Conservation (phyloP, 2,888 invertebrate genomes). For the Chrysopilus asiliformis region DNA sequence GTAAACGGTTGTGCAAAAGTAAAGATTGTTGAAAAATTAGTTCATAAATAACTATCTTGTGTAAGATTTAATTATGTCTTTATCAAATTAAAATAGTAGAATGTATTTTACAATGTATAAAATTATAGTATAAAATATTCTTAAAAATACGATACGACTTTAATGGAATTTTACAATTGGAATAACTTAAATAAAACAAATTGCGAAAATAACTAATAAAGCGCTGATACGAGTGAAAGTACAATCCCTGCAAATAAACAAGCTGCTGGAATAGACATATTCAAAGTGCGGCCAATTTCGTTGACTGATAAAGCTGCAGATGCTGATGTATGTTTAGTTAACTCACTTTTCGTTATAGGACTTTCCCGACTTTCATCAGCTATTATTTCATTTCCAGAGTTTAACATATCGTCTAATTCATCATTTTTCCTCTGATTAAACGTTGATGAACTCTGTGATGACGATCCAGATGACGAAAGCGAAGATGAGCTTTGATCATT, state of each 20-base stretch:
- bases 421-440: not conserved
- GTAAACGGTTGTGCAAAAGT: too few species aligned
- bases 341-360: not conserved
- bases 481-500: conserved; percentile 2
- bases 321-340: not conserved
- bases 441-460: not conserved
- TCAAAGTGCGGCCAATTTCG: not conserved
- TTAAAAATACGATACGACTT: too few species aligned
- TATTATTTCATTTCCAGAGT: not conserved
- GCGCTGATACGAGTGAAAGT: not conserved
- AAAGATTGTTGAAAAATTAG: too few species aligned
- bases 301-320: not conserved
- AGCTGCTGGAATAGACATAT: not conserved
- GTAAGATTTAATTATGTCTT: too few species aligned
- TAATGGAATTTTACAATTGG: too few species aligned
- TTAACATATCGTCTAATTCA: not conserved
- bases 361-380: not conserved
- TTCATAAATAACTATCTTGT: too few species aligned
- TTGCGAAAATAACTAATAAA: not conserved
- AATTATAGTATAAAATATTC: too few species aligned
- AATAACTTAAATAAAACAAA: too few species aligned
- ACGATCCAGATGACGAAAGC: conserved; percentile 1
- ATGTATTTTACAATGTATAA: too few species aligned
- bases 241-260: not conserved
- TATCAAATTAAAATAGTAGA: too few species aligned